phyloP scores from a whole-genome alignment of 2,888 invertebrate genomes.

The Diplolepis rosae region DNA sequence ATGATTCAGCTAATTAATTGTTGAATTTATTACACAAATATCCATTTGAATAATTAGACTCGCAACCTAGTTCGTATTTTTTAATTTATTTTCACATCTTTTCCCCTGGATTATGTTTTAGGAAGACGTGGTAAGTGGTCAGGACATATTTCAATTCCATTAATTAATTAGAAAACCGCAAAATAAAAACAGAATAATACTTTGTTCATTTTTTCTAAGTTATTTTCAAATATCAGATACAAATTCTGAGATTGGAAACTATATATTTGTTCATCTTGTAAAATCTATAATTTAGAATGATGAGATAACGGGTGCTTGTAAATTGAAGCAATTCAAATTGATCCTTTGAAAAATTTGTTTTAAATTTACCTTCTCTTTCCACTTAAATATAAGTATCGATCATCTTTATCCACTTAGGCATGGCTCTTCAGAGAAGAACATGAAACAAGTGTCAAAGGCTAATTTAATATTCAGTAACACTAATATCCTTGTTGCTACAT shows the following conservation, averaged over 20 bases:
- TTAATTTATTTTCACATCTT: slow-evolving; percentile 2
- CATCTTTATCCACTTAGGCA: slow-evolving; percentile 1
- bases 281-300: neutral
- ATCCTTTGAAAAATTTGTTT: no score
- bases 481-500: slow-evolving; percentile 9
- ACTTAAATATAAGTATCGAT: neutral
- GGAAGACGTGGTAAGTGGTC: neutral
- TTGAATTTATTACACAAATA: neutral
- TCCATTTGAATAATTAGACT: neutral
- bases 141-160: neutral
- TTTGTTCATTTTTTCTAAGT: no score
- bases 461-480: slow-evolving; percentile 20
- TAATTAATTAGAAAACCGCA: neutral
- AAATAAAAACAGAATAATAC: no score
- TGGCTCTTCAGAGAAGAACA: slow-evolving; percentile 22
- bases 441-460: slow-evolving; percentile 12
- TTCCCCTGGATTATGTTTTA: neutral
- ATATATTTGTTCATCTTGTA: neutral
- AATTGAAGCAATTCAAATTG: no score
- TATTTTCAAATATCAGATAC: no score
- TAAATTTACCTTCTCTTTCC: neutral
- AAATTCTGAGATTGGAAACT: no score
- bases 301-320: no score
- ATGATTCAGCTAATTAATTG: neutral
- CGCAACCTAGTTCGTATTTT: neutral